Evolutionary conservation across 1,140 invertebrate species (phyloP).

Genomic region (Caenorhabditis inopinata): DNA sequence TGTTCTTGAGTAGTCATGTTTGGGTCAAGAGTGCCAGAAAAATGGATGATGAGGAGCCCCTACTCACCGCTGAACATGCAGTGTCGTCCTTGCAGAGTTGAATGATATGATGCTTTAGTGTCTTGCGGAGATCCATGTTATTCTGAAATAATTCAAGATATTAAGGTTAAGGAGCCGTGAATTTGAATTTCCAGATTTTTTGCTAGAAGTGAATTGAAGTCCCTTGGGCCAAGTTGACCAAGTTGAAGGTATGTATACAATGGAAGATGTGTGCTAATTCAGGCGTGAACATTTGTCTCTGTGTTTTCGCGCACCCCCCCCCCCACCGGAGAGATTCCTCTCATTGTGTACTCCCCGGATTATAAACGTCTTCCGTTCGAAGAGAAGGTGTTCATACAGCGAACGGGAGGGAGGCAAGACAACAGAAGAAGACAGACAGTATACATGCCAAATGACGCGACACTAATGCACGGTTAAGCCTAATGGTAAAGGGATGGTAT

Average conservation of each 20-base stretch:
- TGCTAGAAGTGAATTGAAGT: neutral
- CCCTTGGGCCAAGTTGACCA: neutral
- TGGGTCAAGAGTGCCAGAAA: neutral
- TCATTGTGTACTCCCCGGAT: slow-evolving; percentile 15
- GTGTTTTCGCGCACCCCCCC: neutral
- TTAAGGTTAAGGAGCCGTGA: no score
- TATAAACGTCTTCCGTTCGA: neutral
- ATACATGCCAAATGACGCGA: slow-evolving; percentile 12
- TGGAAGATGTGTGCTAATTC: neutral
- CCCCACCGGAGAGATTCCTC: neutral
- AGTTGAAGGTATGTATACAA: no score
- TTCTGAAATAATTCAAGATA: slow-evolving; percentile 33
- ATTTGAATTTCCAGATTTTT: no score
- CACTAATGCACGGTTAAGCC: neutral
- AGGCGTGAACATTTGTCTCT: slow-evolving; percentile 2
- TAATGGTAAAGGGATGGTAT: neutral
- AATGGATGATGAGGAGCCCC: no score
- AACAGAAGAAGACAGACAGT: slow-evolving; percentile 18
- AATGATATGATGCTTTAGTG: slow-evolving; percentile 37
- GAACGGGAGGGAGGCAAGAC: no score
- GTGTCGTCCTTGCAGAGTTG: slow-evolving; percentile 37
- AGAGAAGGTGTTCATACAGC: no score
- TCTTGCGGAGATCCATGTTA: slow-evolving; percentile 10
- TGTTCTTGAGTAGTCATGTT: neutral
- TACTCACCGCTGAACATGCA: slow-evolving; percentile 32